phyloP scores from a whole-genome alignment of 2,113 vertebrate genomes.

The Notarius quadriscutis region DNA sequence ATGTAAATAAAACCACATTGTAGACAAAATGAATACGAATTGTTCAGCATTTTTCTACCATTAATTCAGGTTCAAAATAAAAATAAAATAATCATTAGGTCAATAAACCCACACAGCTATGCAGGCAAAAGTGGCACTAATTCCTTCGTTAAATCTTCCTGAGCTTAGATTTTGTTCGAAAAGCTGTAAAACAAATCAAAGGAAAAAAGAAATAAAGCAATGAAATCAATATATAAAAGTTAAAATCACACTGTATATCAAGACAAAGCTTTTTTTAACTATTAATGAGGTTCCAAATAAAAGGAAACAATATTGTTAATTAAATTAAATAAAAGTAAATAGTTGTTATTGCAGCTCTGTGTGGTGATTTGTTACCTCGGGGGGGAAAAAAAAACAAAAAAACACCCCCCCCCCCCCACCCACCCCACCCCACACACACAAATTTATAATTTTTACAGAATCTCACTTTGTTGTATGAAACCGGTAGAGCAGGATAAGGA shows the following conservation, averaged over 20 bases:
- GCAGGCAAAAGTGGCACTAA: neutral
- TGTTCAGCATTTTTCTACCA: neutral
- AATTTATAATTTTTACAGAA: neutral
- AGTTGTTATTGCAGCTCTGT: neutral
- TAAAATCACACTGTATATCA: neutral
- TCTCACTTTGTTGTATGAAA: neutral
- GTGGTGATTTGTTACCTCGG: neutral
- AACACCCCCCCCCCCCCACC: too few relatives aligned
- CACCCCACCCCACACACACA: too few relatives aligned
- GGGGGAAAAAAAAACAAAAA: too few relatives aligned
- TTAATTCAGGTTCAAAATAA: neutral
- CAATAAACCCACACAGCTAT: neutral
- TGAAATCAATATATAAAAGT: neutral
- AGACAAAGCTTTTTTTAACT: neutral
- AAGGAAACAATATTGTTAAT: neutral
- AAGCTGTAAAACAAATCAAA: neutral
- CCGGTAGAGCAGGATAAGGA: neutral
- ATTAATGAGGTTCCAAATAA: neutral
- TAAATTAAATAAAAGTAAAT: neutral
- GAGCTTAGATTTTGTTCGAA: neutral
- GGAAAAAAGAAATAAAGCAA: neutral
- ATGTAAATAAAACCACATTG: neutral
- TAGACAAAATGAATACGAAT: neutral
- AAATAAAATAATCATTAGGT: neutral
- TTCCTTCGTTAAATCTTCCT: neutral